phyloP scores from a whole-genome alignment of 2,113 vertebrate species.

The Semnopithecus entellus region DNA sequence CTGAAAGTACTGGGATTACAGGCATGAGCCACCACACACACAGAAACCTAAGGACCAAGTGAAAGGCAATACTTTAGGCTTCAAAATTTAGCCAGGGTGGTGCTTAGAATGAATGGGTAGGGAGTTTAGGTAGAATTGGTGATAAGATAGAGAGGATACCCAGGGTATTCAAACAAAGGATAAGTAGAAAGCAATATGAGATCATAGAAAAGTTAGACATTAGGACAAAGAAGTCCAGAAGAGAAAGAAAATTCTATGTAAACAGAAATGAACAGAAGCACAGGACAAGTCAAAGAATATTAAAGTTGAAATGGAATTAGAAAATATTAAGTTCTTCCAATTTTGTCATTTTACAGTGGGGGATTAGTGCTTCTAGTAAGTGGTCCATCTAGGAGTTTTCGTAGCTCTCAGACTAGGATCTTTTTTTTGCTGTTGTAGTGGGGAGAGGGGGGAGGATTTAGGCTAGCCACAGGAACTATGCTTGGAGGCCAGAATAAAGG shows the following conservation, averaged over 20 bases:
- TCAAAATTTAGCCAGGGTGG: not conserved
- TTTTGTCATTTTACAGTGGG: not conserved
- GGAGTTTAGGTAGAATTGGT: not conserved
- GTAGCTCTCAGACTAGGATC: rapidly evolving
- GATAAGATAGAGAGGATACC: not conserved
- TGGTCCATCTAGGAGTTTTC: not conserved
- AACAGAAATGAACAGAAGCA: not conserved
- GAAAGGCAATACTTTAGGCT: not conserved
- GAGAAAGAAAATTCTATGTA: not conserved
- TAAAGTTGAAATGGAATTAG: not conserved
- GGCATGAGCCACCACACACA: not conserved
- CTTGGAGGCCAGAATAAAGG: not conserved
- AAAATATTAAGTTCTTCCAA: not conserved
- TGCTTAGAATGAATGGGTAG: not conserved
- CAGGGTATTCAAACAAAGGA: not conserved
- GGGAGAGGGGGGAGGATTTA: not conserved
- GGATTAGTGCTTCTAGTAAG: not conserved
- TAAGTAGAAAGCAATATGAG: not conserved
- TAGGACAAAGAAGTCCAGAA: not conserved
- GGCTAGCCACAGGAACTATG: not conserved
- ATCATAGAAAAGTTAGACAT: not conserved
- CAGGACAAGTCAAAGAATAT: not conserved
- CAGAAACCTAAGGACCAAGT: not conserved
- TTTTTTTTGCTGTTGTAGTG: not conserved
- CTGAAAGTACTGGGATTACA: no score